Base-by-base conservation (phyloP, 2,888 invertebrate genomes). In the Tethea ocularis region DNA sequence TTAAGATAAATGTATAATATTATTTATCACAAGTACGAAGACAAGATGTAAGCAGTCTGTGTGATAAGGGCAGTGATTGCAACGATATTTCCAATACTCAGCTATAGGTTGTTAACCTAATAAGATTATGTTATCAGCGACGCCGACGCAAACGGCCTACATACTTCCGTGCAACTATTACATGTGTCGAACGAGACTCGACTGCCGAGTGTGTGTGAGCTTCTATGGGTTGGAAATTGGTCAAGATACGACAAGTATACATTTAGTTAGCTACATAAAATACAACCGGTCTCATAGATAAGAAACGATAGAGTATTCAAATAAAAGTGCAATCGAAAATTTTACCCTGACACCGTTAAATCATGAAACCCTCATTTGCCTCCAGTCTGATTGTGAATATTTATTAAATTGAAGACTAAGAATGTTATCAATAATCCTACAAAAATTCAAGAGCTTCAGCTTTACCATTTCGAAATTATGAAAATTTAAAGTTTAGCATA, bases 31-130 rank as follows among this genome's bases (percentile, higher is more conserved):
- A 64, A 62, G 70, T 67, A 71, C 65, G 63, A 72, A 82, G 80
- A 80, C 80, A 86, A 84, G 86, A 87, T 85, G 80, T 72, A 72
- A 76, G 70, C 69, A 66, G 68, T 67, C 64, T 56, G 61, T 59
- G 58, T 72, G 87, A 89, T 87, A 84, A 81, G 72, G 57, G 73
- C 71, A 65, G 83, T 85, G 89, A 91, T 91, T 90, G 85, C 81
- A 78, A 71, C 77, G 87, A 88, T 87, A 85, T 74, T 75, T 77
- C 79, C 86, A 86, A 86, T 87, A 77, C 72, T 69, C 80, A 79
- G 76, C 82, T 82, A 85, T 89, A 89, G 92, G 92, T 92, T 89
- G 84, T 91, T 92, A 88, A 91, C 92, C 92, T 71, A 92, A 67
- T 85, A 82, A 92, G 92, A 92, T 92, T 91, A 72, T 63, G 78